These are phyloP conservation scores for Meteorus cinctellus DNA, from an alignment of 2,888 invertebrate species.

Conservation along the genomic window DNA sequence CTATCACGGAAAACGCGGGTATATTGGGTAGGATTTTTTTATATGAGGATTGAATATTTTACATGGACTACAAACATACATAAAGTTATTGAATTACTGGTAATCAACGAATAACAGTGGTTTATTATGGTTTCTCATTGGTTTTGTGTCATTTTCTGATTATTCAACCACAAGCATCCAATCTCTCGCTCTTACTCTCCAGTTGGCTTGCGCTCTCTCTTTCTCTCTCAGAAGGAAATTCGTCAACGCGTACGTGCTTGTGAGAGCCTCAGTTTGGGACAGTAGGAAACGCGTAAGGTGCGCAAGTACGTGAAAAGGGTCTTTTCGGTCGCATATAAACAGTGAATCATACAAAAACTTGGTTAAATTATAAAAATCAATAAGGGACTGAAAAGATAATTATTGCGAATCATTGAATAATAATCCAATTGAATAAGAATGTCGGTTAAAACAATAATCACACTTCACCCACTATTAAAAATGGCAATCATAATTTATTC, in stretches of 20 bases:
- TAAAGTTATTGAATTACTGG: slow-evolving; percentile 25
- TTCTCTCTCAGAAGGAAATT: slow-evolving; percentile 43
- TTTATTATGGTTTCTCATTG: slow-evolving; percentile 21
- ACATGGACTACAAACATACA: slow-evolving; percentile 29
- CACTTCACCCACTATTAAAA: not conserved
- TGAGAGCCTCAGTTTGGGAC: slow-evolving; percentile 67
- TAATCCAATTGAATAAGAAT: not conserved
- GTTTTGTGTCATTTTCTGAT: slow-evolving; percentile 27
- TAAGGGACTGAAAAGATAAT: slow-evolving; percentile 10
- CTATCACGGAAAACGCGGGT: not conserved
- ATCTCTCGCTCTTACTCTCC: slow-evolving; percentile 24
- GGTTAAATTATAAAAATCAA: slow-evolving; percentile 18
- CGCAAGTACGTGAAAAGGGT: slow-evolving; percentile 54
- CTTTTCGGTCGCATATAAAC: slow-evolving; percentile 44
- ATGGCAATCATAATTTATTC: slow-evolving; percentile 6
- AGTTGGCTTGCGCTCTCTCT: slow-evolving; percentile 16
- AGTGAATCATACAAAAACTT: slow-evolving; percentile 15
- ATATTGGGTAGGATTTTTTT: slow-evolving; percentile 6
- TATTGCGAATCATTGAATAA: not conserved
- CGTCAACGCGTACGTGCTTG: slow-evolving; percentile 67
- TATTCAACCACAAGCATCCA: slow-evolving; percentile 32
- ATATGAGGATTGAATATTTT: slow-evolving; percentile 21
- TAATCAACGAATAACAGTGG: slow-evolving; percentile 35
- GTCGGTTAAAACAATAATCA: not conserved
- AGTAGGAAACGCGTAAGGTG: slow-evolving; percentile 53